phyloP scores from a whole-genome alignment of 2,888 invertebrate genomes.

The Yponomeuta malinellus region DNA sequence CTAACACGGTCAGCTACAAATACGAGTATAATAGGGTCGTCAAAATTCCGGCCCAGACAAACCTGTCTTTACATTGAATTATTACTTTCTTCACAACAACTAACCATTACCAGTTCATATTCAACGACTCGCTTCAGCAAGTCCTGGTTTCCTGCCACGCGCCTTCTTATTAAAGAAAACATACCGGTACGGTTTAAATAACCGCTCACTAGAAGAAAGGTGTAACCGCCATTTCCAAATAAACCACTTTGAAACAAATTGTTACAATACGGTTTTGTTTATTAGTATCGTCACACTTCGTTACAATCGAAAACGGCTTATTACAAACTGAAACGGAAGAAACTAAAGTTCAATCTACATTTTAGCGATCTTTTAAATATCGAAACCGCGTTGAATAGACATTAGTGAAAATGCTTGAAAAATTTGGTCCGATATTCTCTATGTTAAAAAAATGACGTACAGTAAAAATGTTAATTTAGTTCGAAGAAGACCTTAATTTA shows the following conservation, averaged over 20 bases:
- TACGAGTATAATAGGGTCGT: too few relatives aligned
- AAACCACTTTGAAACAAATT: background rate
- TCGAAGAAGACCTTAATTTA: background rate
- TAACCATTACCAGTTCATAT: background rate
- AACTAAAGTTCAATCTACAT: too few relatives aligned
- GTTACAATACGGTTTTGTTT: background rate
- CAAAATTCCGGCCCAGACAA: background rate
- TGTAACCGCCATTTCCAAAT: background rate
- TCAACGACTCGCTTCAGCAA: conserved; percentile 10
- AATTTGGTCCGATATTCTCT: too few relatives aligned
- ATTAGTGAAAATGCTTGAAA: too few relatives aligned
- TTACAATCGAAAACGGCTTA: too few relatives aligned
- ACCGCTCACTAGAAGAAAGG: background rate
- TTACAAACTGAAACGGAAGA: too few relatives aligned
- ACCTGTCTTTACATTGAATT: background rate
- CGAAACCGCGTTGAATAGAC: too few relatives aligned
- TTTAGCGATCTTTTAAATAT: too few relatives aligned
- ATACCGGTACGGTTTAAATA: conserved; percentile 38
- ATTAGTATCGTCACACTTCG: too few relatives aligned
- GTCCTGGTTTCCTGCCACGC: conserved; percentile 44
- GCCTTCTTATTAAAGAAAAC: conserved; percentile 69
- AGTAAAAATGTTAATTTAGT: background rate
- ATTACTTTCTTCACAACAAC: background rate
- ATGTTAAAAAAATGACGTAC: too few relatives aligned
- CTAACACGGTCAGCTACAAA: too few relatives aligned